Base-by-base conservation (phyloP, 1,140 invertebrate genomes). In the Bombus waltoni region DNA sequence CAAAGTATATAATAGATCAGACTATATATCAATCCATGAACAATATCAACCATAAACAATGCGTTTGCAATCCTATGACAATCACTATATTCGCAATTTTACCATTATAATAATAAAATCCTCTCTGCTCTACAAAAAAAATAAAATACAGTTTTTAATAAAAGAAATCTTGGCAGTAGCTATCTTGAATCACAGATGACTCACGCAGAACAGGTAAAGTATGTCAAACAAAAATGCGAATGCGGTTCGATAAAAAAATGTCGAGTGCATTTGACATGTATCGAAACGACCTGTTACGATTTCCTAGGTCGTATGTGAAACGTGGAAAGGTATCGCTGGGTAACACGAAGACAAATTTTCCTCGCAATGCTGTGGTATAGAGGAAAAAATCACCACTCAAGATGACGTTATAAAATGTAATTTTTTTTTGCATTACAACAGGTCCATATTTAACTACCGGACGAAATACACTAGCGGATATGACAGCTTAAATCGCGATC, bases 331-430 rank as follows among this genome's bases (percentile, higher is more conserved):
- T 57, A 42, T 74, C 57, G 59, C 10, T 42, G 35, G 32, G 22
- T 42, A 72, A 72, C 76, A 72, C 38, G 6, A 35, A 53, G 66
- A 86, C 65, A 77, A 77, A 83, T 73, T 72, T 78, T 57, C 38
- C 22, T 80, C 65, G 25, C 40, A 78, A 83, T 57, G 32, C 0
- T 22, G 42, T n/a, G 6, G 13, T 71, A 57, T 40, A 53, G 22
- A 44, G 40, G 3, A 47, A 70, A 44, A 78, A 77, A 71, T 71
- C n/a, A 32, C 28, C 6, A 25, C 53, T 42, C 35, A 59, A 44
- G 62, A 62, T 18, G 47, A 42, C 72, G 66, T 87, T 87, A 85
- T 65, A 85, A 40, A 81, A 47, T 72, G n/a, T 75, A 87, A 81
- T 85, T 79, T 87, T 81, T 81, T 40, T 75, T 53, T 53, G 2